phyloP scores from a whole-genome alignment of 2,113 vertebrate species.

The Rattus norvegicus region GRCr8 NC_086030.1:4941001-4941500 shows the following conservation, averaged over 20 bases:
- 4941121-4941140: conserved; percentile 43
- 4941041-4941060: conserved; percentile 79
- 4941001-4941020: conserved; percentile 88
- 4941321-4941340: not conserved
- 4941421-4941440: not conserved
- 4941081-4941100: conserved; percentile 73
- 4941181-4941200: not conserved
- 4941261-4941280: not conserved
- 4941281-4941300: not conserved
- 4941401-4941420: not conserved
- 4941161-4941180: not conserved
- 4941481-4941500: not conserved
- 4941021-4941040: conserved; percentile 86
- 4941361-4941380: not conserved
- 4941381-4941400: not conserved
- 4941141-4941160: conserved; percentile 23
- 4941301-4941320: not conserved
- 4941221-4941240: conserved; percentile 22
- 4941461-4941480: not conserved
- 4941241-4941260: not conserved
- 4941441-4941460: not conserved
- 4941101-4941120: conserved; percentile 59
- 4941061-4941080: conserved; percentile 72
- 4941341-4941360: conserved; percentile 6
- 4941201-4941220: not conserved